Conservation (phyloP, 2,888 invertebrate genomes). For the Dasypogon diadema region DNA sequence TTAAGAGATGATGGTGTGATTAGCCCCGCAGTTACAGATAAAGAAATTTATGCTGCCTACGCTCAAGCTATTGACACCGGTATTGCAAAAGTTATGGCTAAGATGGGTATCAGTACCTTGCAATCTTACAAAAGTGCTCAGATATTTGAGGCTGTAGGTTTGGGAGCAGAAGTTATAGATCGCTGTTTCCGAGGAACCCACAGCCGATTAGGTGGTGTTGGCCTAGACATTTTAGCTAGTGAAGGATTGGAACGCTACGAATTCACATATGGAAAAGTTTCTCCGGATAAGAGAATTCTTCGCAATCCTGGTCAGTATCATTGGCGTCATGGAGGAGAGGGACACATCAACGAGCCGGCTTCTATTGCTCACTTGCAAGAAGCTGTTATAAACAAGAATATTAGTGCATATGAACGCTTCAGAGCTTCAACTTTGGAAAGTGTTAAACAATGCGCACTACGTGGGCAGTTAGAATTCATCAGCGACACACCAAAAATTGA, state of each 20-base stretch:
- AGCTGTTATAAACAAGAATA: constrained; percentile 85
- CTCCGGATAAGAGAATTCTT: constrained; percentile 75
- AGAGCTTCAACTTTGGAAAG: constrained; percentile 90
- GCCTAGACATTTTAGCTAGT: constrained; percentile 86
- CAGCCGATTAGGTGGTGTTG: constrained; percentile 86
- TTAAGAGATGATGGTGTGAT: constrained; percentile 89
- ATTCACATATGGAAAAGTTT: constrained; percentile 75
- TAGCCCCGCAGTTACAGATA: constrained; percentile 80
- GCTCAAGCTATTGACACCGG: constrained; percentile 92
- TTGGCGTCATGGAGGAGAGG: constrained; percentile 97
- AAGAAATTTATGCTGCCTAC: constrained; percentile 87
- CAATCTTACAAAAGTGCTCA: constrained; percentile 99
- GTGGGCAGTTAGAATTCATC: constrained; percentile 93
- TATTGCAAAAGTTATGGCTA: constrained; percentile 95
- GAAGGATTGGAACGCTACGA: constrained; percentile 88
- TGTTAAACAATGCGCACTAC: constrained; percentile 85
- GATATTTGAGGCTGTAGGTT: constrained; percentile 98
- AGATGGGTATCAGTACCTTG: constrained; percentile 99
- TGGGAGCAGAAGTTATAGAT: constrained; percentile 91
- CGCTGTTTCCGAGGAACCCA: constrained; percentile 89
- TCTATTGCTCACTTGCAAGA: constrained; percentile 83
- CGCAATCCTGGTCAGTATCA: constrained; percentile 95
- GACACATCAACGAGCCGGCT: constrained; percentile 96
- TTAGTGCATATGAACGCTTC: constrained; percentile 85
- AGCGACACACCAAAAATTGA: constrained; percentile 83